These are phyloP conservation scores for Sebastes nivosus DNA, from an alignment of 2,797 vertebrate genomes.

Conservation along the genomic window DNA sequence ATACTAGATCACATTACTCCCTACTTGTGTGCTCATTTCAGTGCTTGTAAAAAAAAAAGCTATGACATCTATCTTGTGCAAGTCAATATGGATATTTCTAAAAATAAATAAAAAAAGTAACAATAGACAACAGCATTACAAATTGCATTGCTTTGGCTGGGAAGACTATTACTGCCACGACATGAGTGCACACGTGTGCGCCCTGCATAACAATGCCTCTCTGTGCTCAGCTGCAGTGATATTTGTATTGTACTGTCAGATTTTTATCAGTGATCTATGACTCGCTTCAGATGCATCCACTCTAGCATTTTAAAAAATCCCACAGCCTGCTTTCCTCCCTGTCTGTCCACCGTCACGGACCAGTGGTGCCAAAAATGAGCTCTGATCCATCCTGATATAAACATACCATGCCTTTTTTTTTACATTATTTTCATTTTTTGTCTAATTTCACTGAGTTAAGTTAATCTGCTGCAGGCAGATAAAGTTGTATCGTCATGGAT, in stretches of 20 bases:
- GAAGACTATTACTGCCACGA: not conserved
- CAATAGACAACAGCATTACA: not conserved
- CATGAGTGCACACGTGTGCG: not conserved
- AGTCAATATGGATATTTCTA: not conserved
- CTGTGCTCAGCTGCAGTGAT: constrained; percentile 4
- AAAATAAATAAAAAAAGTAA: not conserved
- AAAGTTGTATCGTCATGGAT: constrained; percentile 47
- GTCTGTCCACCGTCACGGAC: constrained; percentile 25
- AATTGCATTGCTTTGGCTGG: not conserved
- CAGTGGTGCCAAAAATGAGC: constrained; percentile 42
- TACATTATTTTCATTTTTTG: not conserved
- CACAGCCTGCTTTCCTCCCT: not conserved
- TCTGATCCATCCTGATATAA: constrained; percentile 21
- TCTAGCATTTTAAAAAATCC: constrained; percentile 24
- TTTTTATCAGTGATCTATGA: constrained; percentile 48
- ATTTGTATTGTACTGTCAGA: constrained; percentile 46
- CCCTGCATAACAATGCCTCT: constrained; percentile 23
- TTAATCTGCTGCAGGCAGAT: constrained; percentile 59
- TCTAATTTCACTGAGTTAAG: constrained; percentile 34
- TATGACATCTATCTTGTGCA: not conserved
- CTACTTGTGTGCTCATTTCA: not conserved
- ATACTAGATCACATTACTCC: not conserved
- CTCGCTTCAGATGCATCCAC: constrained; percentile 29
- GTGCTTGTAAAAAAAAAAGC: not conserved
- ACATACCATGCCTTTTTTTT: not conserved